phyloP scores from a whole-genome alignment of 2,113 vertebrate genomes.

The Mesembrinibis cayennensis region DNA sequence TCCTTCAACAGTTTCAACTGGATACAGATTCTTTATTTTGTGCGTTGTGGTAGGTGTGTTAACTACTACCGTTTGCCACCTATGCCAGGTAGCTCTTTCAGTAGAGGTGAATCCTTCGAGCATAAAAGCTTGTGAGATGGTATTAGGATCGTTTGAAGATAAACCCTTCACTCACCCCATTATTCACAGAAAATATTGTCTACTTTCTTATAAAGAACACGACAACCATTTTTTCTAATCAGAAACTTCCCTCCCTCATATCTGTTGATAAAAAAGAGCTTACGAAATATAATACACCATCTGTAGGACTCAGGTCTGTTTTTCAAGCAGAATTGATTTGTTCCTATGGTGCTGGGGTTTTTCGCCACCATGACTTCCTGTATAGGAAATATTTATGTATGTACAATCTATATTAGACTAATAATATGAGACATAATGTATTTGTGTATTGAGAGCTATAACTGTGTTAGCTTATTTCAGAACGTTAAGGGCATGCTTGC shows the following conservation, averaged over 20 bases:
- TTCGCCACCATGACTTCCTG: background rate
- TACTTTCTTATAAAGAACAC: background rate
- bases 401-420: background rate
- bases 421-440: background rate
- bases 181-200: background rate
- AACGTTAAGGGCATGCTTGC: background rate
- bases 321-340: background rate
- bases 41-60: background rate
- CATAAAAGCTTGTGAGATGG: background rate
- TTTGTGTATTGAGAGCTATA: background rate
- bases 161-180: background rate
- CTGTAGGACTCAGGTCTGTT: background rate
- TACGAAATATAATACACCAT: background rate
- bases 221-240: background rate
- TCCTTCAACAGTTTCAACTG: background rate
- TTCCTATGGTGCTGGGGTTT: background rate
- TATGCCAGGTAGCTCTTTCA: background rate
- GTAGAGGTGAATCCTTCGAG: background rate
- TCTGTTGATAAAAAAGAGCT: background rate
- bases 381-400: background rate
- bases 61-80: background rate
- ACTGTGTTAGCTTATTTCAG: background rate
- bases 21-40: background rate
- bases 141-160: background rate
- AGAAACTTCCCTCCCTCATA: background rate